Conservation (phyloP, 1,140 invertebrate genomes). For the Chelonus insularis region DNA sequence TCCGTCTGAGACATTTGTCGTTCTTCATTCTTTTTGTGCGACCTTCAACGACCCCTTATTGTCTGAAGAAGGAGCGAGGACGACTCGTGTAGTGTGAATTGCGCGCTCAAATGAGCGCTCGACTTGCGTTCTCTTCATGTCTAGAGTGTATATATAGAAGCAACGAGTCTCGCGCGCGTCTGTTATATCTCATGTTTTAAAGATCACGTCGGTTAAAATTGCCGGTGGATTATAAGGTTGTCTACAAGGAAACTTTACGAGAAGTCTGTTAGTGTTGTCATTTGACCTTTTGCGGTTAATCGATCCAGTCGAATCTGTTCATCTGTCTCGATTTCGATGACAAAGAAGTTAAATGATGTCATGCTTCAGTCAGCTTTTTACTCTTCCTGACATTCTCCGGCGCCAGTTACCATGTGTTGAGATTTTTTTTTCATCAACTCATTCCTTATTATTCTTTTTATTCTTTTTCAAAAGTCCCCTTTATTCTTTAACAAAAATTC, state of each 20-base stretch:
- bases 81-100: constrained; percentile 5
- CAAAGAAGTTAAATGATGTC: not conserved
- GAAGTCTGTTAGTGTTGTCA: not conserved
- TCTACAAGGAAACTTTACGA: not conserved
- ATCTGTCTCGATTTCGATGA: not conserved
- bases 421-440: not conserved
- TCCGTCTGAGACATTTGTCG: constrained; percentile 16
- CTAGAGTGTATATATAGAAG: not conserved
- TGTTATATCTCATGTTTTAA: constrained; percentile 12
- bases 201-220: constrained; percentile 6
- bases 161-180: not conserved
- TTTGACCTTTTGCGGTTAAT: not conserved
- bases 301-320: no score
- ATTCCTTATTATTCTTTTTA: not conserved
- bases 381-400: not conserved
- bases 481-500: constrained; percentile 5
- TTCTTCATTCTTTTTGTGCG: constrained; percentile 5
- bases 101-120: not conserved
- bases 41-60: constrained; percentile 25
- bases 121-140: not conserved
- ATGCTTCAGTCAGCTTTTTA: not conserved
- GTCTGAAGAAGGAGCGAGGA: not conserved
- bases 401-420: not conserved
- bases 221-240: not conserved
- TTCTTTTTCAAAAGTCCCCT: not conserved